Percentiles rank a stretch among this genome's conserved stretches.
phyloP scores from a whole-genome alignment of 2,888 invertebrate species.

The Scaptomyza cyrtandrae region DNA sequence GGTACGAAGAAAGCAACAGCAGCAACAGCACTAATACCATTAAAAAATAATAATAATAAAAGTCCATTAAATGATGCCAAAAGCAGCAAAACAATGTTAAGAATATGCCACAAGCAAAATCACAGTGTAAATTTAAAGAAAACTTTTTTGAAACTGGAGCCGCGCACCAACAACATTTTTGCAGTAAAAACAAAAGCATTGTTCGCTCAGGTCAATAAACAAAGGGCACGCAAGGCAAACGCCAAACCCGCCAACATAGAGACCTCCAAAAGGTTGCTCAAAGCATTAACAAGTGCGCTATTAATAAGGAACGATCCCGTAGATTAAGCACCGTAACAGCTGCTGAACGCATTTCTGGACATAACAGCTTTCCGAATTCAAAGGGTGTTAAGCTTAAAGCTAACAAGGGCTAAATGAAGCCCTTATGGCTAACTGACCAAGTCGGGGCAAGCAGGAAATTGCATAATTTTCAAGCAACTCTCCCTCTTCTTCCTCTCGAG shows the following conservation, averaged over 20 bases:
- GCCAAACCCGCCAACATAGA: not conserved
- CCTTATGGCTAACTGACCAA: conserved; percentile 13
- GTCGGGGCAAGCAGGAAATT: not conserved
- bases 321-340: not conserved
- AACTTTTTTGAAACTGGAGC: conserved; percentile 23
- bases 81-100: conserved; percentile 42
- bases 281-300: conserved; percentile 1
- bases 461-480: conserved; percentile 12
- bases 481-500: not conserved
- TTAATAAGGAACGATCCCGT: not conserved
- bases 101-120: conserved; percentile 46
- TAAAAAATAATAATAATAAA: conserved; percentile 36
- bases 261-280: conserved; percentile 1
- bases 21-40: not conserved
- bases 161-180: conserved; percentile 22
- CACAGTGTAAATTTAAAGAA: conserved; percentile 58
- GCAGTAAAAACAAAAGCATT: conserved; percentile 28
- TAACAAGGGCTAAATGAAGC: not conserved
- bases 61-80: conserved; percentile 51
- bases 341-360: not conserved
- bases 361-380: not conserved
- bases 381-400: not conserved
- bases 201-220: conserved; percentile 58
- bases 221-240: conserved; percentile 16
- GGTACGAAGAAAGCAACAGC: not conserved